phyloP scores from a whole-genome alignment of 2,113 vertebrate genomes.

The Excalfactoria chinensis region DNA sequence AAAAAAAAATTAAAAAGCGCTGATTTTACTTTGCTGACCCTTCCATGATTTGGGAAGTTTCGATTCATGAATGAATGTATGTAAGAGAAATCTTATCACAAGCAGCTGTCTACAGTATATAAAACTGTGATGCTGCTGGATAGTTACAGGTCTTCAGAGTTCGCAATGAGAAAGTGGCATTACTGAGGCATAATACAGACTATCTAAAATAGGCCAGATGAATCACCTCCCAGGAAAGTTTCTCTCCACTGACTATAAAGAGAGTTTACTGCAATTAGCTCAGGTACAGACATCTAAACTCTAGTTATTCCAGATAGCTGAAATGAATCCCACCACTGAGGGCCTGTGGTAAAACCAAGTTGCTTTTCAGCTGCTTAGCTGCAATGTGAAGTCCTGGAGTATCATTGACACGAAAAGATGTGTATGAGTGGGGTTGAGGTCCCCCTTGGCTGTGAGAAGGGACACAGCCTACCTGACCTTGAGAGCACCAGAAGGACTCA shows the following conservation, averaged over 20 bases:
- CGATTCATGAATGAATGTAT: not conserved
- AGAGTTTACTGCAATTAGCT: conserved; percentile 26
- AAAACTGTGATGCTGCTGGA: not conserved
- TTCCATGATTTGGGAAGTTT: not conserved
- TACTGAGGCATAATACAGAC: not conserved
- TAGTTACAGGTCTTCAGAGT: not conserved
- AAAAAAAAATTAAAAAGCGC: not conserved
- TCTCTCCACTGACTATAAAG: not conserved
- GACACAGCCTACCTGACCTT: not conserved
- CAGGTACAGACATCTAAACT: not conserved
- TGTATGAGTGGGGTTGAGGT: accelerated
- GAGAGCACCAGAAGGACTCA: not conserved
- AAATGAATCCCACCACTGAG: not conserved
- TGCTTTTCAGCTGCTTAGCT: not conserved
- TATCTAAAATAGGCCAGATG: not conserved
- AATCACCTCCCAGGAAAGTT: conserved; percentile 10
- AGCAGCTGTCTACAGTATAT: not conserved
- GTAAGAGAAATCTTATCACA: not conserved
- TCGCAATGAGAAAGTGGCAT: not conserved
- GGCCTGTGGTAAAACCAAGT: not conserved
- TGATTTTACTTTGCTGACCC: not conserved
- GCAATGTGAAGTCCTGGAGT: accelerated
- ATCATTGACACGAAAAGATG: not conserved
- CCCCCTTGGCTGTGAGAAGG: not conserved
- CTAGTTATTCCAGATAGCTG: not conserved